These are phyloP conservation scores for Astropecten irregularis DNA, from an alignment of 53 echinoderm and acorn worm genomes.

Conservation along the genomic window DNA sequence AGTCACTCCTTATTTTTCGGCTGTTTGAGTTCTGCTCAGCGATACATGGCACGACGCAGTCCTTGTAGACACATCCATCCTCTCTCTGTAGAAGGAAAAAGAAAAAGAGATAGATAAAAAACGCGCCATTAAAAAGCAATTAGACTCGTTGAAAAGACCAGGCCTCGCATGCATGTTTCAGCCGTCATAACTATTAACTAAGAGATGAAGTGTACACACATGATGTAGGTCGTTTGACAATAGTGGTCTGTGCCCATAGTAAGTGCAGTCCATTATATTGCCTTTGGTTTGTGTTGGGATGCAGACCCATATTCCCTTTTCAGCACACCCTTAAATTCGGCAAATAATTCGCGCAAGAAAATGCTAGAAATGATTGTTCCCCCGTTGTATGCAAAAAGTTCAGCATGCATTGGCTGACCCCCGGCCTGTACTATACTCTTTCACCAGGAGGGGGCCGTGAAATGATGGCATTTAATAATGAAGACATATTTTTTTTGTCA, in stretches of 20 bases:
- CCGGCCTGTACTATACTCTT: conserved; percentile 1
- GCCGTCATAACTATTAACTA: conserved; percentile 11
- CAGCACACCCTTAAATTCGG: conserved; percentile 1
- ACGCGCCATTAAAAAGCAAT: conserved; percentile 45
- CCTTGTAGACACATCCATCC: too few relatives aligned
- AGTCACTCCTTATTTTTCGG: too few relatives aligned
- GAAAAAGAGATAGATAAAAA: too few relatives aligned
- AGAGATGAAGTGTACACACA: conserved; percentile 35
- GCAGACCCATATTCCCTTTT: background rate
- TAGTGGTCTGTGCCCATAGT: background rate
- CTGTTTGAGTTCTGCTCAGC: too few relatives aligned
- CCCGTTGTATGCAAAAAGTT: conserved; percentile 9
- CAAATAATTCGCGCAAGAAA: conserved; percentile 24
- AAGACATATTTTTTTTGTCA: conserved; percentile 10
- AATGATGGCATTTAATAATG: conserved; percentile 31
- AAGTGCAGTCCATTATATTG: conserved; percentile 48
- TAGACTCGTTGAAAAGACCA: conserved; percentile 1
- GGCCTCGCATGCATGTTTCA: background rate
- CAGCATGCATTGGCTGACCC: conserved; percentile 1
- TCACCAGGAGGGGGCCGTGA: background rate
- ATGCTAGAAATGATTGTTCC: conserved; percentile 34
- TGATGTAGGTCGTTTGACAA: conserved; percentile 33
- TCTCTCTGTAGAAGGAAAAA: too few relatives aligned
- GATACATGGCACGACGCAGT: too few relatives aligned
- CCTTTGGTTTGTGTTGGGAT: too few relatives aligned